Conservation (phyloP, 2,113 vertebrate genomes). For the Rhombomys opimus region DNA sequence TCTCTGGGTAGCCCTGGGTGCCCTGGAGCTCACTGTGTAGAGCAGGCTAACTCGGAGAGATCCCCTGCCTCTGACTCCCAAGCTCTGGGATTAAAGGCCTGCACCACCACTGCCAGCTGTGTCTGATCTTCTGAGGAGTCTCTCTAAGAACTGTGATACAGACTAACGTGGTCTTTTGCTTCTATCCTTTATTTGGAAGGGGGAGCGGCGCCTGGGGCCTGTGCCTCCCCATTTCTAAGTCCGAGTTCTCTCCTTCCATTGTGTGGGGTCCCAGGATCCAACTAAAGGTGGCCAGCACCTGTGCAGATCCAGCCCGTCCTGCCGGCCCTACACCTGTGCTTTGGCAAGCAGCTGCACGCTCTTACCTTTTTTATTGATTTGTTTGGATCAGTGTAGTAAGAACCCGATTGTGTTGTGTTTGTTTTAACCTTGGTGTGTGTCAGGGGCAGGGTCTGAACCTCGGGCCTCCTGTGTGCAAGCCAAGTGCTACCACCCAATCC, state of each 20-base stretch:
- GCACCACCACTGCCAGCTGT: no score
- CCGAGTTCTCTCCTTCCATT: background rate
- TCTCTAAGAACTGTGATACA: background rate
- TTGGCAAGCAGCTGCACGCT: background rate
- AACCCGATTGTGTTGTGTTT: no score
- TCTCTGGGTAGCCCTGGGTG: background rate
- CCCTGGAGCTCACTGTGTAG: background rate
- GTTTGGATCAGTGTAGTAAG: background rate
- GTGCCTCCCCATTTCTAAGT: background rate
- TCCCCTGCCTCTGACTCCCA: no score
- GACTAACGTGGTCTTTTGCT: background rate
- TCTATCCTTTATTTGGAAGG: background rate
- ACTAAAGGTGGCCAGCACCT: background rate
- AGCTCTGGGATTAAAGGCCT: background rate
- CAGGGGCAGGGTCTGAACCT: background rate
- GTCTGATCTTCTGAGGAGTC: background rate
- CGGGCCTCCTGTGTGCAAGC: background rate
- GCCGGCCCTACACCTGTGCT: background rate
- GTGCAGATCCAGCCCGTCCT: no score
- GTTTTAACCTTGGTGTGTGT: background rate
- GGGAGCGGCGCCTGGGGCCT: background rate
- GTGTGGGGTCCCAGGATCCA: background rate
- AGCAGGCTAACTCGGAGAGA: background rate
- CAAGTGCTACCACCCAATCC: background rate
- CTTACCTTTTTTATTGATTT: background rate